phyloP scores from a whole-genome alignment of 2,888 invertebrate genomes.

The Monopis laevigella region DNA sequence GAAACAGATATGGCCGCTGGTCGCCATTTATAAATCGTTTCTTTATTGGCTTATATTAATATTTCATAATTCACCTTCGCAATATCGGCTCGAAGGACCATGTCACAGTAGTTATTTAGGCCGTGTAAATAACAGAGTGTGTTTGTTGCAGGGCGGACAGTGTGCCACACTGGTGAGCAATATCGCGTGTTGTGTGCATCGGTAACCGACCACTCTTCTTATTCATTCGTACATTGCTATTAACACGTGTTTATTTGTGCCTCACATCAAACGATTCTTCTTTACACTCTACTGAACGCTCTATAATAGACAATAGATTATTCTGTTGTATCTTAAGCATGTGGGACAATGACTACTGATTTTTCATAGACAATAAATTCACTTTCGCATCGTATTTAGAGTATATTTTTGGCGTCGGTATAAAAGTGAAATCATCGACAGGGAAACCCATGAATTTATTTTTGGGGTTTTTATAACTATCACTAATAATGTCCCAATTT shows the following conservation, averaged over 20 bases:
- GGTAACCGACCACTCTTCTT: conserved; percentile 88
- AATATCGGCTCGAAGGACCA: neutral
- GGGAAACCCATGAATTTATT: too few species aligned
- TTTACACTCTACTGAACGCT: conserved; percentile 5
- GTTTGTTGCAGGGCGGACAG: conserved; percentile 84
- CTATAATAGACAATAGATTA: too few species aligned
- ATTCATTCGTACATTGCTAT: conserved; percentile 63
- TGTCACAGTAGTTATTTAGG: neutral
- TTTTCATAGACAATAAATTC: neutral
- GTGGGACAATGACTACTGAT: too few species aligned
- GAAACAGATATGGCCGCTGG: too few species aligned
- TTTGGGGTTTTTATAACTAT: too few species aligned
- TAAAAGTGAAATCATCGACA: too few species aligned
- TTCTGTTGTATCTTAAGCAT: too few species aligned
- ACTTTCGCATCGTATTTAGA: too few species aligned
- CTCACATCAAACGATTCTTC: conserved; percentile 21
- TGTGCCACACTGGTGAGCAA: conserved; percentile 95
- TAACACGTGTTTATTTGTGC: conserved; percentile 48
- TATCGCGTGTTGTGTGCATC: conserved; percentile 95
- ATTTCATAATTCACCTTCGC: neutral
- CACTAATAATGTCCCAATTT: too few species aligned
- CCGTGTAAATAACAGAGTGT: neutral
- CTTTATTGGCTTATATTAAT: too few species aligned
- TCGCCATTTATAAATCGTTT: too few species aligned
- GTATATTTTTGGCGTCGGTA: too few species aligned